Evolutionary conservation across 2,113 vertebrate species (phyloP).

Genomic region (Mesocricetus auratus): DNA sequence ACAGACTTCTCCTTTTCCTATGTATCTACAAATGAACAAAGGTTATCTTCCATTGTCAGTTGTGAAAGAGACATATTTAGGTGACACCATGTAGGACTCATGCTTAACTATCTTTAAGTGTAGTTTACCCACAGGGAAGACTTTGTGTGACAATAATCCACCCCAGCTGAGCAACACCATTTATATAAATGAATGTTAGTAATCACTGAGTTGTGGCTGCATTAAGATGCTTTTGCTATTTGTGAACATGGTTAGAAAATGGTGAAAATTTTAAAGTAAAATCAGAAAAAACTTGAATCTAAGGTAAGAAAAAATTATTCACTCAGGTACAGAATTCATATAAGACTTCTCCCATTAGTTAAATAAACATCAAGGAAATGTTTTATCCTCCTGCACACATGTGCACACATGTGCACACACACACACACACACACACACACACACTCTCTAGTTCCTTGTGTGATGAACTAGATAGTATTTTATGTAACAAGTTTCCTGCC

Average conservation of each 20-base stretch:
- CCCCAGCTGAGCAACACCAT: background rate
- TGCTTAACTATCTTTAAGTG: conserved; percentile 20
- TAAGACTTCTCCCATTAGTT: background rate
- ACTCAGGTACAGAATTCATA: background rate
- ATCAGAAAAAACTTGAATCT: background rate
- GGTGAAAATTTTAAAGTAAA: conserved; percentile 34
- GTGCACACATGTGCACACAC: background rate
- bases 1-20: background rate
- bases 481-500: background rate
- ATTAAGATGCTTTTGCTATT: conserved; percentile 22
- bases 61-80: background rate
- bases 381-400: background rate
- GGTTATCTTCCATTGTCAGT: background rate
- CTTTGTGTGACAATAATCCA: conserved; percentile 37
- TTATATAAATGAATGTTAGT: conserved; percentile 22
- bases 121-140: background rate
- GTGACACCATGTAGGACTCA: rapidly evolving
- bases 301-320: conserved; percentile 30
- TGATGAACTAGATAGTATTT: background rate
- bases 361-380: background rate
- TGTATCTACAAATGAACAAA: background rate
- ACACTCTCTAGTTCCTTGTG: background rate
- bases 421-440: background rate
- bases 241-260: background rate
- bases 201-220: conserved; percentile 31